Percentiles rank a stretch among this genome's conserved stretches.
Evolutionary conservation across 2,888 invertebrate species (phyloP).

Genomic region (Cryptosula pallasiana): DNA sequence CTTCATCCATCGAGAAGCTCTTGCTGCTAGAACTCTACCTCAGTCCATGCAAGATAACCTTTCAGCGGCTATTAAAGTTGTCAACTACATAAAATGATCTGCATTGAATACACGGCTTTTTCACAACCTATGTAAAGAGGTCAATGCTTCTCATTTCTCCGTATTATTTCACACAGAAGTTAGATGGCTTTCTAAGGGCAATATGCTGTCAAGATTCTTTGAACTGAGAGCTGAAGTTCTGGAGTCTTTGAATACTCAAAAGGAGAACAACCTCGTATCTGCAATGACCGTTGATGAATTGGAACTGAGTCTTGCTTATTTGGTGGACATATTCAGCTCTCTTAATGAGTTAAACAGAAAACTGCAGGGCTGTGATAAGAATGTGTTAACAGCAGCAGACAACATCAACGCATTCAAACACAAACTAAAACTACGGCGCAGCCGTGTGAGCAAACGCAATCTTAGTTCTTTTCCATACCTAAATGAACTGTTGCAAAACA

Average conservation of each 20-base stretch:
- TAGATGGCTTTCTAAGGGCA: slow-evolving; percentile 17
- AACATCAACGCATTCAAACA: slow-evolving; percentile 11
- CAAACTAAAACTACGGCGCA: not conserved
- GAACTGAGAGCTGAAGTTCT: not conserved
- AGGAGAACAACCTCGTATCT: not conserved
- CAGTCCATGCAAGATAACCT: not conserved
- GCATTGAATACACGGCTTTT: slow-evolving; percentile 13
- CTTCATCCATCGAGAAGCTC: not conserved
- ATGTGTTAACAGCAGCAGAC: slow-evolving; percentile 7
- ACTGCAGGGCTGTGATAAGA: not conserved
- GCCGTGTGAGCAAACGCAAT: not conserved
- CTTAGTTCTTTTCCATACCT: slow-evolving; percentile 2
- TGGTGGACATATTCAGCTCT: not conserved
- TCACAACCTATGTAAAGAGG: slow-evolving; percentile 3
- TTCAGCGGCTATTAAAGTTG: not conserved
- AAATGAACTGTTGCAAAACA: slow-evolving; percentile 4
- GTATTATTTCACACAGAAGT: slow-evolving; percentile 15
- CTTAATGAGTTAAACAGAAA: slow-evolving; percentile 11
- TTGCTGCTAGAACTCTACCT: not conserved
- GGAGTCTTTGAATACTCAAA: not conserved
- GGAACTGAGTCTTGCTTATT: not conserved
- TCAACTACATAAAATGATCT: not conserved
- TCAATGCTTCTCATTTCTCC: not conserved
- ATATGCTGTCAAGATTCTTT: slow-evolving; percentile 1
- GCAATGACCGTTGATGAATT: not conserved